Base-by-base conservation (phyloP, 2,113 vertebrate genomes). In the Cyanistes caeruleus region DNA sequence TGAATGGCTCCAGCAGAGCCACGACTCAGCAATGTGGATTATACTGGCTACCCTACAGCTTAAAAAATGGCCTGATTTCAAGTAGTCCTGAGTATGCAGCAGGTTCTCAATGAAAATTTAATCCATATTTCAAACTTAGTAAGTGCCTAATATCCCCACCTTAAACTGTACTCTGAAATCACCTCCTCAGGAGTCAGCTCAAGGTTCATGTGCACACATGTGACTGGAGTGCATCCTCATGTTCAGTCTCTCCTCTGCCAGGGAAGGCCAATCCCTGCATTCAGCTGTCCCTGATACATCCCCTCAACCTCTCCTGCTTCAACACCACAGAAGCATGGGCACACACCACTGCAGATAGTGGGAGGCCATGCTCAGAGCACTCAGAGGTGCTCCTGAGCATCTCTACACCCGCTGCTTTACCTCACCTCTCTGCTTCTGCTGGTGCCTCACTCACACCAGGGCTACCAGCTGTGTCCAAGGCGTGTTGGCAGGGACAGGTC, bases 301-400 rank as follows among this genome's bases (percentile, higher is more conserved):
- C 35, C 60, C 48, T 76, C 63, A 72, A 31, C 15, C 31, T 52
- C 63, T 58, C 5, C 56, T 87, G 27, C 35, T 60, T 37, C 13
- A 11, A 27, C 39, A 73, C 8, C 2, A 0, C 13, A 39, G 49
- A 90, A 86, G 48, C 37, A 37, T 4, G 2, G 15, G 23, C 19
- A 56, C 21, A 56, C 21, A 59, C 2, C 11, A 5, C 46, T 60
- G 37, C 1, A 24, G 46, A 33, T 0, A 5, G 30, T 15, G 23
- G 63, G 21, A 7, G 10, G 25, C 19, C 7, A 5, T 18, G 24
- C 37, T 78, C 33, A 48, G 41, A 11, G 39, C 39, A 30, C 62
- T 63, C 28, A 63, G 60, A 30, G 19, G 19, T 13, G 53, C 14
- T 76, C 23, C 58, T 5, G 5, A 63, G 37, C 15, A 49, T 3